Conservation (phyloP, 2,888 invertebrate species). For the Athalia circularis region DNA sequence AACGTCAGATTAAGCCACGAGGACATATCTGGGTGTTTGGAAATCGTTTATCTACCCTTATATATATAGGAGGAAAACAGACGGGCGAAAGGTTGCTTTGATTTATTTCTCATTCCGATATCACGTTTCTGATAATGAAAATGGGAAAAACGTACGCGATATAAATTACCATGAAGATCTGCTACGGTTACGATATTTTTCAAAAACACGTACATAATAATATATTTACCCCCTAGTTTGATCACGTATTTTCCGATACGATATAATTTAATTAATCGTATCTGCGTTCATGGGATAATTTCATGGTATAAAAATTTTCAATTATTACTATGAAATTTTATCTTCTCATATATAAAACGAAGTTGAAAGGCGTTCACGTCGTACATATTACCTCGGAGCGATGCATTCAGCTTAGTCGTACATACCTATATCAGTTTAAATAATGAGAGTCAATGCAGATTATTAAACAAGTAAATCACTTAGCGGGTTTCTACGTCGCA, state of each 20-base stretch:
- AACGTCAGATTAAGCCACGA: not conserved
- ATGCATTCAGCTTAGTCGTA: not conserved
- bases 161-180: slow-evolving; percentile 37
- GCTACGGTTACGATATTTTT: not conserved
- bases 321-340: too few species aligned
- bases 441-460: slow-evolving; percentile 61
- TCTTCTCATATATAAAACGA: too few species aligned
- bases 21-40: not conserved
- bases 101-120: slow-evolving; percentile 33
- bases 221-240: too few species aligned
- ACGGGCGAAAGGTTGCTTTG: not conserved
- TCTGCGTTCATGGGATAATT: too few species aligned
- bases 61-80: not conserved
- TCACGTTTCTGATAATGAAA: slow-evolving; percentile 29
- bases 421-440: slow-evolving; percentile 55
- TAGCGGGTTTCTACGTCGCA: slow-evolving; percentile 46
- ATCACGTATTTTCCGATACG: too few species aligned
- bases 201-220: too few species aligned
- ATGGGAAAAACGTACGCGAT: slow-evolving; percentile 42
- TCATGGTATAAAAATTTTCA: too few species aligned
- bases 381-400: too few species aligned
- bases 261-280: too few species aligned
- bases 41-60: slow-evolving; percentile 2
- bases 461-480: slow-evolving; percentile 65
- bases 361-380: too few species aligned